These are phyloP conservation scores for Phrynosoma blainvillii DNA, from an alignment of 2,113 vertebrate species.

Conservation along the genomic window DNA sequence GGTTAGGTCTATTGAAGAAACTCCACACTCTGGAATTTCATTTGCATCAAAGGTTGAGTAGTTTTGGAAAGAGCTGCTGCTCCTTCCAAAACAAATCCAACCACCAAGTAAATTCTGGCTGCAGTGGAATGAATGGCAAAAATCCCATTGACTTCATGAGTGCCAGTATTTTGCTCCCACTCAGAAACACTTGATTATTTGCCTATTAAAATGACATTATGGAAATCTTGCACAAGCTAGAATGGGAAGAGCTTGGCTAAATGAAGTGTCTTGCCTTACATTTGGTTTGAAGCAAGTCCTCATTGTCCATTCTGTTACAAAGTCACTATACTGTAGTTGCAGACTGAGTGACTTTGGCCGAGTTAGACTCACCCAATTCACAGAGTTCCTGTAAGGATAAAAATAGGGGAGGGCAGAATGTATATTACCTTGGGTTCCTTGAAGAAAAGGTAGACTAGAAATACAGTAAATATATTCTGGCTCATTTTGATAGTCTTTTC, in stretches of 20 bases:
- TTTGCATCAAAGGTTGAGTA: not conserved
- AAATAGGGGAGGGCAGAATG: not conserved
- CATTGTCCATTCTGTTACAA: not conserved
- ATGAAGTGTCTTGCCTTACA: not conserved
- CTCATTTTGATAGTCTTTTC: not conserved
- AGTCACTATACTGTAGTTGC: not conserved
- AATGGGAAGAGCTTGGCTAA: slow-evolving; percentile 1
- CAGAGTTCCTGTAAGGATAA: not conserved
- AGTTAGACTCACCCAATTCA: not conserved
- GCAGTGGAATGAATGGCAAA: not conserved
- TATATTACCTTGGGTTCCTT: not conserved
- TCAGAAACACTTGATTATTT: slow-evolving; percentile 1
- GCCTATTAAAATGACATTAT: slow-evolving; percentile 12
- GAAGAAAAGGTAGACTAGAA: not conserved
- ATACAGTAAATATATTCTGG: not conserved
- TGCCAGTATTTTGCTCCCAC: not conserved
- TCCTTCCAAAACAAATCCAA: not conserved
- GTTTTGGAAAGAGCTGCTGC: not conserved
- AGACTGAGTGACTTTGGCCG: not conserved
- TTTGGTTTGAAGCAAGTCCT: not conserved
- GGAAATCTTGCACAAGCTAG: not conserved
- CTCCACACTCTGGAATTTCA: not conserved
- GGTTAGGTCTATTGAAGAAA: not conserved
- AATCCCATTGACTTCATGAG: not conserved
- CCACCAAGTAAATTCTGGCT: not conserved